Base-by-base conservation (phyloP, 2,113 vertebrate genomes). In the Colossoma macropomum region DNA sequence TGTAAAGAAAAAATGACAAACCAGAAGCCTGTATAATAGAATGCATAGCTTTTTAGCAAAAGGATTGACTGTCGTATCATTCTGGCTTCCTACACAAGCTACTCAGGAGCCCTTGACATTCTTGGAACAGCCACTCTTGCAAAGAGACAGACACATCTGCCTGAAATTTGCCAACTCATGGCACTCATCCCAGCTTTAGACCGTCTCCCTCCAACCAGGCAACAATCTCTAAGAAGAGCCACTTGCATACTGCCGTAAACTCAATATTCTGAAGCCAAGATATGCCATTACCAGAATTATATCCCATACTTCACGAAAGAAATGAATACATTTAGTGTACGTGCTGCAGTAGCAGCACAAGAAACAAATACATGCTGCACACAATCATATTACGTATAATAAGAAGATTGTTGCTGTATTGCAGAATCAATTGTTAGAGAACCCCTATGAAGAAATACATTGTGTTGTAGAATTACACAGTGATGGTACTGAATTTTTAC, bases 91-190 rank as follows among this genome's bases (percentile, higher is more conserved):
- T 82, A 16, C 28, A 82, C 48, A 68, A 76, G 81, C 73, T 69
- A 68, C 73, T 82, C 62, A 69, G 21, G 59, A 82, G 63, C 80
- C 73, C 74, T 76, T 82, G 81, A 76, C 81, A 82, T 76, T 82
- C 70, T 76, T 32, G 28, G 73, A 82, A 76, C 81, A 82, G 66
- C 73, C 73, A 59, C 63, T 82, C 52, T 28, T 69, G 32, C 68
- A 52, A 82, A 82, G 62, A 76, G 81, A 76, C 62, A 48, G 12
- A 11, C 63, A 69, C 30, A 66, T 59, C 73, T 28, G 52, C 62
- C 21, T 76, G 63, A 75, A 76, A 82, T 76, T 54, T 82, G 73
- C 81, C 81, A 69, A 65, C 56, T 45, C 28, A 63, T 82, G 81
- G 81, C 81, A 82, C 21, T 38, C 54, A 69, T 82, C 81, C 81